A percentile compares a stretch with the other conserved stretches of the same genome.
These are phyloP conservation scores for Byasa hedistus DNA, from an alignment of 2,888 invertebrate species.

Conservation along the genomic window DNA sequence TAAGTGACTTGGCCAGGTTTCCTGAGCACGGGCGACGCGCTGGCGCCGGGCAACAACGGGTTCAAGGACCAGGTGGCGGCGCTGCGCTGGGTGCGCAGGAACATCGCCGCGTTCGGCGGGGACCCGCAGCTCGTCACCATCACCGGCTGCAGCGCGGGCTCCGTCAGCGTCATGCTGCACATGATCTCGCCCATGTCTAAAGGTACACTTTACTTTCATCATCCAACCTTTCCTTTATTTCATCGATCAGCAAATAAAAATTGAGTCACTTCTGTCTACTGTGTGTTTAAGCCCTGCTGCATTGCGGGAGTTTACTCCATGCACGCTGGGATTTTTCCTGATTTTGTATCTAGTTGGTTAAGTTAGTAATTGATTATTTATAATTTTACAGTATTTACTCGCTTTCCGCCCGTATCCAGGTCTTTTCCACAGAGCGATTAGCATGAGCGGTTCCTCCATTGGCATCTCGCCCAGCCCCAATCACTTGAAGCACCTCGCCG, in stretches of 20 bases:
- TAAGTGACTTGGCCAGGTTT: conserved; percentile 58
- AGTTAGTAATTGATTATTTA: too few species aligned
- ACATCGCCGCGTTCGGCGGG: conserved; percentile 83
- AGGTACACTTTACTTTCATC: conserved; percentile 60
- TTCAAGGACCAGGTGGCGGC: conserved; percentile 83
- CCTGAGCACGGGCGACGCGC: conserved; percentile 80
- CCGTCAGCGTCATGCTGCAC: conserved; percentile 72
- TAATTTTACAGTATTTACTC: too few species aligned
- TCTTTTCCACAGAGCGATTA: conserved; percentile 85
- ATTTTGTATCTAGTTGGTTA: too few species aligned
- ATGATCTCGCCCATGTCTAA: conserved; percentile 83
- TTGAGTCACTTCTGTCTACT: too few species aligned
- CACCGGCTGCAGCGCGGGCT: conserved; percentile 79
- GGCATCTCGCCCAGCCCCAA: conserved; percentile 74
- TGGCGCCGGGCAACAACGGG: conserved; percentile 83
- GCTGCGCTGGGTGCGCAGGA: conserved; percentile 81
- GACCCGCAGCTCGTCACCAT: conserved; percentile 81
- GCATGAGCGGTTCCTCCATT: conserved; percentile 83
- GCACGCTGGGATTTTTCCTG: too few species aligned
- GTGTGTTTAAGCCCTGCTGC: too few species aligned
- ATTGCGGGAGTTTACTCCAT: too few species aligned
- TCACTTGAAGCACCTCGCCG: conserved; percentile 80
- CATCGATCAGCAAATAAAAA: too few species aligned
- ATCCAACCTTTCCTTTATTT: too few species aligned
- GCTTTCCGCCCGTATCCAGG: conserved; percentile 69